Percentiles rank a stretch among this genome's conserved stretches.
Evolutionary conservation across 2,113 vertebrate genomes (phyloP).

Genomic region (Malurus alboscapulatus): DNA sequence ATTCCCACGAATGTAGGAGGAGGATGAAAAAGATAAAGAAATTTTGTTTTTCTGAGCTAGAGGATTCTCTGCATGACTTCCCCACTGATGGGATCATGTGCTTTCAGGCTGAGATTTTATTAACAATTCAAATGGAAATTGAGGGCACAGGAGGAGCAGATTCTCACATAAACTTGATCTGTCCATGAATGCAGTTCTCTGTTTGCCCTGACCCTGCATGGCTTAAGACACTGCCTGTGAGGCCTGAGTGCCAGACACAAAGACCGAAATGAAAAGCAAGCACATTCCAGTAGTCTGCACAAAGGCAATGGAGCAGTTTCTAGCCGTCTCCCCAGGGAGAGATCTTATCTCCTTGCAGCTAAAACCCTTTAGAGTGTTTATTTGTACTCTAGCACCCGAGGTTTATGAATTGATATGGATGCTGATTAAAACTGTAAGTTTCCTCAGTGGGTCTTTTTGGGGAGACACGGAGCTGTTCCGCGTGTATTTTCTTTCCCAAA

Average conservation of each 20-base stretch:
- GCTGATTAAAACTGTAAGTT: constrained; percentile 48
- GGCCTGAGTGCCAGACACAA: constrained; percentile 83
- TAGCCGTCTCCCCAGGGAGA: constrained; percentile 74
- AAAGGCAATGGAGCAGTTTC: constrained; percentile 78
- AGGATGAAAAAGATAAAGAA: constrained; percentile 81
- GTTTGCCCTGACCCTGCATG: constrained; percentile 90
- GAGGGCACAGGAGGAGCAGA: constrained; percentile 89
- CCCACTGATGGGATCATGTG: constrained; percentile 84
- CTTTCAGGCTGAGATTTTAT: constrained; percentile 88
- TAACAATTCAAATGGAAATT: constrained; percentile 99
- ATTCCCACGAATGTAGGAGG: constrained; percentile 79
- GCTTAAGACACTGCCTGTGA: constrained; percentile 86
- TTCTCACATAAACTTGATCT: constrained; percentile 99
- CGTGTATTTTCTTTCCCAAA: not conserved
- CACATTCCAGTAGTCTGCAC: constrained; percentile 84
- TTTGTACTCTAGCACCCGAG: constrained; percentile 67
- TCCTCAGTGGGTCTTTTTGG: not conserved
- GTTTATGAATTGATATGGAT: constrained; percentile 63
- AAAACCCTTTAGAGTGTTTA: constrained; percentile 74
- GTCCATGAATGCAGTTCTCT: constrained; percentile 95
- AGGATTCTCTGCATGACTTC: constrained; percentile 85
- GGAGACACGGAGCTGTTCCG: not conserved
- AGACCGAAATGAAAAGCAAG: constrained; percentile 84
- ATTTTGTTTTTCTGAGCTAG: constrained; percentile 79
- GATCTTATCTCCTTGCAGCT: constrained; percentile 77